Evolutionary conservation across 1,140 invertebrate species (phyloP).

Genomic region (Lepidostoma basale): DNA sequence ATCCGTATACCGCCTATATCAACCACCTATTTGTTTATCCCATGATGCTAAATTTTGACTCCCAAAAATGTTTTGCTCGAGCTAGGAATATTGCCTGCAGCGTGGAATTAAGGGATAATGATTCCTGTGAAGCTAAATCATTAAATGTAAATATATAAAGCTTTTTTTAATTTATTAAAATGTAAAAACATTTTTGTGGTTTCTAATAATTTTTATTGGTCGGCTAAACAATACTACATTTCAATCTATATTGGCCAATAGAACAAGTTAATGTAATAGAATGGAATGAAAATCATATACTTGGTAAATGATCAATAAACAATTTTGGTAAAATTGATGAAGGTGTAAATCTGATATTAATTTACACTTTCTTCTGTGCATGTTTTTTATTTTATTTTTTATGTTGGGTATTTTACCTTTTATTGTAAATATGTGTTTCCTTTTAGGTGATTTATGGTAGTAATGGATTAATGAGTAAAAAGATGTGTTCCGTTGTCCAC

Average conservation of each 20-base stretch:
- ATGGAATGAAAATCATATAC: no score
- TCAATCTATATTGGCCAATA: no score
- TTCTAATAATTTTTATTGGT: no score
- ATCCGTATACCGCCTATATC: conserved; percentile 80
- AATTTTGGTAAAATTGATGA: no score
- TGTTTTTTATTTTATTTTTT: no score
- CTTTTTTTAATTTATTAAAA: not conserved
- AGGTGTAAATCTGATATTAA: no score
- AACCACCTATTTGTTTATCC: conserved; percentile 94
- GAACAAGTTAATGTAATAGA: no score
- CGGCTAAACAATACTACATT: no score
- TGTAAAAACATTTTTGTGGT: not conserved
- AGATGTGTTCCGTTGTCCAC: conserved; percentile 77
- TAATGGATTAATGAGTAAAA: conserved; percentile 57
- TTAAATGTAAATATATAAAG: conserved; percentile 65
- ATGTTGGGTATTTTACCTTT: no score
- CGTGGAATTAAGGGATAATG: conserved; percentile 83
- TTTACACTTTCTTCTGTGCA: no score
- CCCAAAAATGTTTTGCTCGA: conserved; percentile 86
- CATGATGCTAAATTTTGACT: conserved; percentile 82
- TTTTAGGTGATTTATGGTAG: conserved; percentile 46
- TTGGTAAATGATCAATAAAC: no score
- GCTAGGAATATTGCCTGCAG: conserved; percentile 91
- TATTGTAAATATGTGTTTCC: not conserved
- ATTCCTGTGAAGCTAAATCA: conserved; percentile 71